Evolutionary conservation across 2,113 vertebrate genomes (phyloP), one percentile per base, ranked within the genome.

Genomic region (Elachura formosa): DNA sequence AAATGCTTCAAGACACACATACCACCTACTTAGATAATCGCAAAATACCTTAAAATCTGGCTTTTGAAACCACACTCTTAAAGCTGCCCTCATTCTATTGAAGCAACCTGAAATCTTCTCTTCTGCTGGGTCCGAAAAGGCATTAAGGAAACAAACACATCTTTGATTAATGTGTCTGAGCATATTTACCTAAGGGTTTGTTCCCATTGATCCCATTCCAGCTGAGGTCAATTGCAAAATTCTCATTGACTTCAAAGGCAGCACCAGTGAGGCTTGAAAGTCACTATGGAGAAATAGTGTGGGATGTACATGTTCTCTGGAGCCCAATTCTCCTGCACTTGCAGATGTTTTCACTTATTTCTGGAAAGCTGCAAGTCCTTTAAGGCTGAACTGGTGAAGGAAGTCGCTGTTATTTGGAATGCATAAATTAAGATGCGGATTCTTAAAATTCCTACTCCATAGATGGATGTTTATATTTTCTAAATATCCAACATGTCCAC

Each of bases 131-230:
- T 84, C 81, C 62, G 68, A 36, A 64, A 96, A 92, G 84, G 76
- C 89, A 76, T 94, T 95, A 94, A 93, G 49, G 74, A 93, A 96
- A 94, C 87, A 94, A 95, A 94, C 73, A 86, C 68, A 92, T 79
- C 86, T 95, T 78, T 96, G 92, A 96, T 95, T 92, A 94, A 89
- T 89, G 59, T 71, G 38, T 33, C 80, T 88, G 59, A 79, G 83
- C 79, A 63, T 92, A 94, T 96, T 94, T 95, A 94, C 91, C 89
- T 84, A 91, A 84, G 64, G 83, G 76, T 49, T 92, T 90, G 61
- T 82, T 91, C 69, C 54, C 0, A 10, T 23, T 94, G 93, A 94
- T 94, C 94, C 84, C 94, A 76, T 82, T 93, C 84, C 84, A 41
- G 81, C 62, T 94, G 66, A 95, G 89, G 95, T 95, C 93, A 92